A percentile compares a stretch with the other conserved stretches of the same genome.
These are phyloP conservation scores for Rhyacichthys aspro DNA, from an alignment of 2,797 vertebrate species.

Conservation along the genomic window DNA sequence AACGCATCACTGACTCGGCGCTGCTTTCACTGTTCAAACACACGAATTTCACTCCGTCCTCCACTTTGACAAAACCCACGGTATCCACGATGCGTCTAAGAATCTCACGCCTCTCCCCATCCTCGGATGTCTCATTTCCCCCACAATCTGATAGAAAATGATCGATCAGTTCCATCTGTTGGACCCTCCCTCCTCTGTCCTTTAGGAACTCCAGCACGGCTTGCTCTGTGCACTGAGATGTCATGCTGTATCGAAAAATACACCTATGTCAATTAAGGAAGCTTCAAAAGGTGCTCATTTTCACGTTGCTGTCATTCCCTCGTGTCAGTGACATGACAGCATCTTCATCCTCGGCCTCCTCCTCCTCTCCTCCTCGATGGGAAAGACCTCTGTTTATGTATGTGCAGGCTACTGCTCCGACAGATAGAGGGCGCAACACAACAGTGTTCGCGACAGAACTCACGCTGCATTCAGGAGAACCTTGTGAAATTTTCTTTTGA, in stretches of 20 bases:
- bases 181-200: constrained; percentile 86
- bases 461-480: constrained; percentile 24
- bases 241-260: constrained; percentile 53
- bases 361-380: constrained; percentile 56
- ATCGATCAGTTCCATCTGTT: constrained; percentile 86
- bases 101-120: constrained; percentile 68
- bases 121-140: constrained; percentile 65
- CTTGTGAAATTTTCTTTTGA: constrained; percentile 13
- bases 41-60: constrained; percentile 85
- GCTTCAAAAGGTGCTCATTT: constrained; percentile 33
- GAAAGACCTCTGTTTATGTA: constrained; percentile 15
- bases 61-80: constrained; percentile 83
- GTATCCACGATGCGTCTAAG: constrained; percentile 85
- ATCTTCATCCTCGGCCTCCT: constrained; percentile 49
- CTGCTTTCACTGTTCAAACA: constrained; percentile 78
- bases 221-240: constrained; percentile 76
- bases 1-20: constrained; percentile 59
- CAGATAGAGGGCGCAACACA: constrained; percentile 71
- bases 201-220: constrained; percentile 84
- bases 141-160: constrained; percentile 80
- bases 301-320: constrained; percentile 28
- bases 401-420: constrained; percentile 18
- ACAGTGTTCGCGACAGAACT: constrained; percentile 10
- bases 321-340: constrained; percentile 55
- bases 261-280: not conserved